A percentile compares a stretch with the other conserved stretches of the same genome.
Conservation (phyloP, 2,888 invertebrate genomes). For the Nomada goodeniana region DNA sequence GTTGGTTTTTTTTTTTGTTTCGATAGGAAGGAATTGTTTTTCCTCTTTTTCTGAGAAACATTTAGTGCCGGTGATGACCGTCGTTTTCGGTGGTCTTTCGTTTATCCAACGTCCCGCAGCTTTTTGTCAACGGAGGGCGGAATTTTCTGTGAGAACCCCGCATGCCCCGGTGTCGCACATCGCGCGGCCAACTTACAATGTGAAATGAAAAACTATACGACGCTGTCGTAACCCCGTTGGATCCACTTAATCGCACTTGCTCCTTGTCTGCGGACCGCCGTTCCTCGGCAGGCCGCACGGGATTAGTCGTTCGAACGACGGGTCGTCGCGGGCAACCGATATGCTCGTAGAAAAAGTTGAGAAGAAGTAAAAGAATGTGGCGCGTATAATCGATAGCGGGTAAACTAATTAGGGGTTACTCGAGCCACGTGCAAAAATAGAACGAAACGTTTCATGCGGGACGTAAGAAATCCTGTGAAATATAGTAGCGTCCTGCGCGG, state of each 20-base stretch:
- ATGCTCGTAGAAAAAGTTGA: background rate
- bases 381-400: too few species aligned
- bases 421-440: background rate
- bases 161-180: slow-evolving; percentile 77
- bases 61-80: background rate
- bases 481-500: background rate
- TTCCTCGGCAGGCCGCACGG: slow-evolving; percentile 20
- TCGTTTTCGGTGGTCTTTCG: slow-evolving; percentile 24
- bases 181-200: slow-evolving; percentile 71
- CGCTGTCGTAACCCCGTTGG: slow-evolving; percentile 52
- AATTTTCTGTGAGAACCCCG: slow-evolving; percentile 79
- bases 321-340: slow-evolving; percentile 6
- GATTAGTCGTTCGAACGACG: slow-evolving; percentile 14
- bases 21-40: slow-evolving; percentile 1
- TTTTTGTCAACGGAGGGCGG: slow-evolving; percentile 69
- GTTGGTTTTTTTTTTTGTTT: background rate
- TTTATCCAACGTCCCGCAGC: slow-evolving; percentile 57
- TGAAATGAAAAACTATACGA: slow-evolving; percentile 69
- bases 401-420: background rate
- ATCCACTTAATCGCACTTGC: slow-evolving; percentile 68
- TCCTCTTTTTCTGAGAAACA: background rate
- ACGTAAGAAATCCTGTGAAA: background rate
- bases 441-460: background rate
- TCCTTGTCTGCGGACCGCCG: slow-evolving; percentile 26
- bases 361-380: background rate